Evolutionary conservation across 1,140 invertebrate species (phyloP).

Genomic region (Meteorus sp.): DNA sequence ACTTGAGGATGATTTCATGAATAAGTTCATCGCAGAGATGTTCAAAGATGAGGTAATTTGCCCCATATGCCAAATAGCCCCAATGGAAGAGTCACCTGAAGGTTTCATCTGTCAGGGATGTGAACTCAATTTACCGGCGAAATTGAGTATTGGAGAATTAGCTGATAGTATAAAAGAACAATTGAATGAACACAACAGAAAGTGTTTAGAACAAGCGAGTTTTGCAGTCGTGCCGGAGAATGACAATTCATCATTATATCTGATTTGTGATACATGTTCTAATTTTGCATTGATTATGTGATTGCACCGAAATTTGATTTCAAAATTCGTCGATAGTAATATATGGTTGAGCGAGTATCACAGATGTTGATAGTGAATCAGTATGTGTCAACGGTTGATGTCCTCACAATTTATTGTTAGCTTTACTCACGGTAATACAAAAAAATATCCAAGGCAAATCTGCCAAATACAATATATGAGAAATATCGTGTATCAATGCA

Average conservation of each 20-base stretch:
- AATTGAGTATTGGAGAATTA: slow-evolving; percentile 33
- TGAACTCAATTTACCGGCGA: slow-evolving; percentile 35
- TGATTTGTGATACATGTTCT: slow-evolving; percentile 42
- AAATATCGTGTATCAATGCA: no score
- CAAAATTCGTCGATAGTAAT: no score
- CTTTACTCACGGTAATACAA: no score
- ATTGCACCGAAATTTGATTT: not conserved
- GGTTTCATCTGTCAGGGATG: slow-evolving; percentile 39
- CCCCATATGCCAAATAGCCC: slow-evolving; percentile 44
- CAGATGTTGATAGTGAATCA: not conserved
- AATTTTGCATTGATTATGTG: slow-evolving; percentile 20
- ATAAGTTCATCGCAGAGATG: slow-evolving; percentile 31
- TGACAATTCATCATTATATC: slow-evolving; percentile 35
- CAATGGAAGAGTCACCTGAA: slow-evolving; percentile 31
- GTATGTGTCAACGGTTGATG: no score
- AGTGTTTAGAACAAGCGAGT: slow-evolving; percentile 34
- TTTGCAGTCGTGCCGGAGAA: slow-evolving; percentile 40
- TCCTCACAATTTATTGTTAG: no score
- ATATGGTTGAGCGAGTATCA: no score
- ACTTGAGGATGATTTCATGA: slow-evolving; percentile 41
- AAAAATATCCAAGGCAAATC: no score
- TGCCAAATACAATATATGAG: no score
- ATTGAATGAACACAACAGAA: slow-evolving; percentile 36
- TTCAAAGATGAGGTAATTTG: slow-evolving; percentile 37
- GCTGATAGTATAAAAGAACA: slow-evolving; percentile 32